Evolutionary conservation across 2,888 invertebrate species (phyloP).

Genomic region (Athalia circularis): DNA sequence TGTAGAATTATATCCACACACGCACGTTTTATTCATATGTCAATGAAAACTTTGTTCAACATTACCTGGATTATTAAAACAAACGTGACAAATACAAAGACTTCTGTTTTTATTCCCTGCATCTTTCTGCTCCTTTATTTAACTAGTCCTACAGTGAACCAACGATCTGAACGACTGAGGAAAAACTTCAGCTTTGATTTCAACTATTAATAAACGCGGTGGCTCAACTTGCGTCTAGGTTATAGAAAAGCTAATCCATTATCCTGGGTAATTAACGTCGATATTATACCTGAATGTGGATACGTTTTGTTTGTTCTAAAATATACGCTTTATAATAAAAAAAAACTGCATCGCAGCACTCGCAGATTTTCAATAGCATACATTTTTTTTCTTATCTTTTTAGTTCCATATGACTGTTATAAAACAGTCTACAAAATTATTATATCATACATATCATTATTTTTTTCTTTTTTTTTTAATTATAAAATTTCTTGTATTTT

Average conservation of each 20-base stretch:
- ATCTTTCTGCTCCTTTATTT: not conserved
- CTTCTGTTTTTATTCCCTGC: not conserved
- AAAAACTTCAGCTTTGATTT: conserved; percentile 8
- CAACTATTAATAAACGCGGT: conserved; percentile 2
- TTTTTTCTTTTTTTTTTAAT: no score
- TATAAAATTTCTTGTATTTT: no score
- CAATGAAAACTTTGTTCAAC: no score
- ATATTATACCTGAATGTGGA: not conserved
- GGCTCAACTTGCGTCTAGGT: not conserved
- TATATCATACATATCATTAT: no score
- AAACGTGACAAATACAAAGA: not conserved
- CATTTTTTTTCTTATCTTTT: not conserved
- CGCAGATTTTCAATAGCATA: no score
- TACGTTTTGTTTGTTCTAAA: conserved; percentile 21
- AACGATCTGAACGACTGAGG: not conserved
- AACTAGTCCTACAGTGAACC: not conserved
- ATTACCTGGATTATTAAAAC: conserved; percentile 15
- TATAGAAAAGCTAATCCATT: conserved; percentile 13
- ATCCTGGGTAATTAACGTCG: conserved; percentile 36
- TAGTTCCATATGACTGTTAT: not conserved
- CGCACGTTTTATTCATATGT: no score
- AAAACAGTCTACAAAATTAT: not conserved
- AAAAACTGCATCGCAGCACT: no score
- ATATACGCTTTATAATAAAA: not conserved
- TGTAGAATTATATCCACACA: no score